Evolutionary conservation across 2,797 vertebrate genomes (phyloP).

Genomic region (Rhabdomys pumilio): DNA sequence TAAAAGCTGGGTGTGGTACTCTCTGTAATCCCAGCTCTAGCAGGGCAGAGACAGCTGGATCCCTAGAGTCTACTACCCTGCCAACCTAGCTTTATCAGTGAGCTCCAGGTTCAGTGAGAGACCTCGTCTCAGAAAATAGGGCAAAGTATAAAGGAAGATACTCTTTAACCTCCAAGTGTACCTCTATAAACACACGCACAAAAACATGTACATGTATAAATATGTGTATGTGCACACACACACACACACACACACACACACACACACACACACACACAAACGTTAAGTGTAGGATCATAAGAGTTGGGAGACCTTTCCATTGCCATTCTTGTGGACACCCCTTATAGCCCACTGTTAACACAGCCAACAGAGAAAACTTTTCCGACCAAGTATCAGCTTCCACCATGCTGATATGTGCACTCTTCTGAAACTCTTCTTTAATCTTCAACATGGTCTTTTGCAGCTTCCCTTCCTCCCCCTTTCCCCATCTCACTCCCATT

Average conservation of each 20-base stretch:
- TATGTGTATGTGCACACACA: too few relatives aligned
- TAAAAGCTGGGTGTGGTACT: neutral
- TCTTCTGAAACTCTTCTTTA: neutral
- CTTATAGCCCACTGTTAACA: neutral
- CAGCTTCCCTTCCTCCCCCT: neutral
- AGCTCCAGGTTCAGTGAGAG: neutral
- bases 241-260: too few relatives aligned
- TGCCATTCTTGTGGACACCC: neutral
- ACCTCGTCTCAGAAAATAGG: neutral
- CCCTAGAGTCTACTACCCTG: neutral
- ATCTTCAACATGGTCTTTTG: neutral
- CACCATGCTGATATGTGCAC: neutral
- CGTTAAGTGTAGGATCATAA: neutral
- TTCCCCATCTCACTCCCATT: neutral
- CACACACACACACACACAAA: too few relatives aligned
- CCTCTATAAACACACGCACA: too few relatives aligned
- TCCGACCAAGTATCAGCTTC: neutral
- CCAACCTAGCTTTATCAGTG: neutral
- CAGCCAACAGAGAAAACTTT: neutral
- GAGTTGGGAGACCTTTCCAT: neutral
- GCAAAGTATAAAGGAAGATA: neutral
- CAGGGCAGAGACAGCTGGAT: neutral
- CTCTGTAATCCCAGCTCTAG: neutral
- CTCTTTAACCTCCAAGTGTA: neutral
- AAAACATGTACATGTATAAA: neutral